Percentiles rank a stretch among this genome's conserved stretches.
phyloP scores from a whole-genome alignment of 1,140 invertebrate genomes.

The Apolygus lucorum region DNA sequence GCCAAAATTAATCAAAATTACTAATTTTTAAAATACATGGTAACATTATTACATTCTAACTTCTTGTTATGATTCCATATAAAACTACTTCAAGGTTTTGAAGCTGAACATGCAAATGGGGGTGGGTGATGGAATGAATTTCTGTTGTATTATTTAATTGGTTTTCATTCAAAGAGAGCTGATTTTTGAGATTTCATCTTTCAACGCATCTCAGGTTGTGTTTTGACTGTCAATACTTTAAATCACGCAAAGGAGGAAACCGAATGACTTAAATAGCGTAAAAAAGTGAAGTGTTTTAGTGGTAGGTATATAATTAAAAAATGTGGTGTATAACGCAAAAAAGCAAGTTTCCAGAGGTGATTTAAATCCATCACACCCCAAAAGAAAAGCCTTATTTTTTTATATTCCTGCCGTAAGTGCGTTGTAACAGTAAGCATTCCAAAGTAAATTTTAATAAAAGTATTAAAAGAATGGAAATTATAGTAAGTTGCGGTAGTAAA shows the following conservation, averaged over 20 bases:
- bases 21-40: not conserved
- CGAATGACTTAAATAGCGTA: too few species aligned
- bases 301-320: too few species aligned
- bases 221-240: too few species aligned
- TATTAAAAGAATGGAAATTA: not conserved
- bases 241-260: too few species aligned
- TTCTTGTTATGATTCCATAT: constrained; percentile 26
- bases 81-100: constrained; percentile 26
- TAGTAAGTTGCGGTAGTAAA: not conserved
- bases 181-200: too few species aligned
- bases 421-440: constrained; percentile 26
- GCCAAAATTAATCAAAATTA: not conserved
- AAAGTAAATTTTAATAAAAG: constrained; percentile 1
- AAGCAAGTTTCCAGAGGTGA: too few species aligned
- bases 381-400: constrained; percentile 23
- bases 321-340: too few species aligned
- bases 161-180: not conserved
- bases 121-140: constrained; percentile 26
- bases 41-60: constrained; percentile 1
- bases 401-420: constrained; percentile 20
- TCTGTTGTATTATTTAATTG: constrained; percentile 17
- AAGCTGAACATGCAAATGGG: constrained; percentile 27
- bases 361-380: constrained; percentile 19
- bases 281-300: too few species aligned
- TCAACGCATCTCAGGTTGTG: too few species aligned